Evolutionary conservation across 2,888 invertebrate species (phyloP).

Genomic region (Cylloceria caligata): DNA sequence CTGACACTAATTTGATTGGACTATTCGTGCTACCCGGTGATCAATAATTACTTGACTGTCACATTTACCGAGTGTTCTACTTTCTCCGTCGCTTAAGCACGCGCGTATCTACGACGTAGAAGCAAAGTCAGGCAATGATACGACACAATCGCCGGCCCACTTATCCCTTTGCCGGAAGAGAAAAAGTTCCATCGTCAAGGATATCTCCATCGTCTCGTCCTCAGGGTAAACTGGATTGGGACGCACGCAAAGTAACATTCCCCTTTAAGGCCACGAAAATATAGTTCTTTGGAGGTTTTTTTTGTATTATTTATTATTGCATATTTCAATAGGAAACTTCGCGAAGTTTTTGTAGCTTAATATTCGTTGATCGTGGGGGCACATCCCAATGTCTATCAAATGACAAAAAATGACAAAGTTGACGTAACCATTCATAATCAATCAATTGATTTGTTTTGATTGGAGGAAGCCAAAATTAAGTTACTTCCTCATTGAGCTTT

Average conservation of each 20-base stretch:
- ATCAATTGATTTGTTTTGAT: too few species aligned
- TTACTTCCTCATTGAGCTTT: too few species aligned
- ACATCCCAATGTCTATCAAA: too few species aligned
- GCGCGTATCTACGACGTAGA: background rate
- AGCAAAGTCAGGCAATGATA: background rate
- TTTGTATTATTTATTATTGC: slow-evolving; percentile 5
- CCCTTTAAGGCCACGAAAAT: slow-evolving; percentile 48
- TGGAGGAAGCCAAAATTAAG: too few species aligned
- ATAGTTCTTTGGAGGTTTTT: slow-evolving; percentile 17
- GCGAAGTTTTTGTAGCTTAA: slow-evolving; percentile 5
- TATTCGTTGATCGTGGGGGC: background rate
- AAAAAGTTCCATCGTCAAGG: slow-evolving; percentile 44
- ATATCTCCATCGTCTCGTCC: slow-evolving; percentile 41
- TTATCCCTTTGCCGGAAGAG: slow-evolving; percentile 40
- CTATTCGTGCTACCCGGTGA: too few species aligned
- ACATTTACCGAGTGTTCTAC: background rate
- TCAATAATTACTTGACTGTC: background rate
- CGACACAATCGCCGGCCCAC: background rate
- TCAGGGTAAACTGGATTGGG: slow-evolving; percentile 60
- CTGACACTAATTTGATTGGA: too few species aligned
- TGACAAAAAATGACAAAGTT: too few species aligned
- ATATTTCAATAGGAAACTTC: slow-evolving; percentile 15
- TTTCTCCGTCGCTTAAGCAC: background rate
- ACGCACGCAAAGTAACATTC: slow-evolving; percentile 35
- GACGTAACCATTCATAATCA: too few species aligned